Conservation (phyloP, 2,113 vertebrate species). For the Heterotilapia buettikoferi region DNA sequence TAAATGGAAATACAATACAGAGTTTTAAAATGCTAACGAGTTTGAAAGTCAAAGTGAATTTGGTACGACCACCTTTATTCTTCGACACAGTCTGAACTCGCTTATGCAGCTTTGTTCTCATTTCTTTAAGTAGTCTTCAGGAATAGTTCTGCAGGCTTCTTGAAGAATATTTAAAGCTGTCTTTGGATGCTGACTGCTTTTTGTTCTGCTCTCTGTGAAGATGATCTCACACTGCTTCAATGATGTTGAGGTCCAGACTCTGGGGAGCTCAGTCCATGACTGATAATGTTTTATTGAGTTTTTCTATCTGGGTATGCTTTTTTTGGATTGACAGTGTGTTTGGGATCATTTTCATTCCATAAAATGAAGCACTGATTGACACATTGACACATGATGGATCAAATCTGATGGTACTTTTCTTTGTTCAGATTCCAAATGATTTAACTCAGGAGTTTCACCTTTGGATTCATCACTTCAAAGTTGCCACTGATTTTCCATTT, state of each 20-base stretch:
- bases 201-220: neutral
- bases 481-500: too few species aligned
- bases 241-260: neutral
- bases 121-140: neutral
- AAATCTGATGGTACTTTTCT: neutral
- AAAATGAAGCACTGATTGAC: neutral
- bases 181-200: neutral
- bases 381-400: neutral
- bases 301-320: neutral
- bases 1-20: too few species aligned
- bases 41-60: neutral
- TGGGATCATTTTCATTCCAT: neutral
- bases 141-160: neutral
- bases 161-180: neutral
- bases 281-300: neutral
- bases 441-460: too few species aligned
- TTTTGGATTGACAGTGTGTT: neutral
- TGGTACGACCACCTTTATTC: neutral
- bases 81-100: fast-evolving
- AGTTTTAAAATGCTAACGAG: neutral
- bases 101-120: neutral
- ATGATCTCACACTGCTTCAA: neutral
- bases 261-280: neutral
- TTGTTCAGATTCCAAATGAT: neutral
- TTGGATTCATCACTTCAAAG: too few species aligned